phyloP scores from a whole-genome alignment of 2,888 invertebrate species.

The Ephialtes manifestator region DNA sequence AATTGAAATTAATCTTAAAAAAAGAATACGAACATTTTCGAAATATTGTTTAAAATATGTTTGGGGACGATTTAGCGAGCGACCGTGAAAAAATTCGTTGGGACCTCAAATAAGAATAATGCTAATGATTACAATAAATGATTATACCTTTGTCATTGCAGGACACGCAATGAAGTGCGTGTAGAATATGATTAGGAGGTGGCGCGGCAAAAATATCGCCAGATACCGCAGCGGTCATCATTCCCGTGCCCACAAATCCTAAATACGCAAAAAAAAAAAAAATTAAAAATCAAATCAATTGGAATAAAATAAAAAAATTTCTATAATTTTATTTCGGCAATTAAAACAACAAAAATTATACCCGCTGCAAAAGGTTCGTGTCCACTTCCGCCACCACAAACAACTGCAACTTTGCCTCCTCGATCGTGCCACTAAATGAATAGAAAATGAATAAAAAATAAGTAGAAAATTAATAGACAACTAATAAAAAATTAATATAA shows the following conservation, averaged over 20 bases:
- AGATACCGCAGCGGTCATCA: conserved; percentile 90
- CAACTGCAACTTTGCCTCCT: conserved; percentile 86
- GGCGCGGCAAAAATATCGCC: conserved; percentile 94
- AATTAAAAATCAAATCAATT: not conserved
- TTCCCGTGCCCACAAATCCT: conserved; percentile 93
- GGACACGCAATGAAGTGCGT: conserved; percentile 89
- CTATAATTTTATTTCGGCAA: not conserved
- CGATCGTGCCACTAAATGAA: conserved; percentile 67
- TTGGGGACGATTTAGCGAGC: too few species aligned
- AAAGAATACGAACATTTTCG: too few species aligned
- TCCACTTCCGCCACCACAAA: conserved; percentile 94
- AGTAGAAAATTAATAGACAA: too few species aligned
- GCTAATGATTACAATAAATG: not conserved
- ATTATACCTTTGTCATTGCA: conserved; percentile 85
- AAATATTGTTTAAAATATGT: too few species aligned
- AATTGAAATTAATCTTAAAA: too few species aligned
- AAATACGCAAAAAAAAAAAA: conserved; percentile 30
- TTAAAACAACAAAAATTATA: conserved; percentile 4
- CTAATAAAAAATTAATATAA: too few species aligned
- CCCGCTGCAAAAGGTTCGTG: conserved; percentile 90
- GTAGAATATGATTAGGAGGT: conserved; percentile 89
- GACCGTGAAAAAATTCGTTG: too few species aligned
- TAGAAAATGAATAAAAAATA: conserved; percentile 24
- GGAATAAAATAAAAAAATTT: conserved; percentile 10
- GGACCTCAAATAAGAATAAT: too few species aligned